A percentile compares a stretch with the other conserved stretches of the same genome.
Conservation (phyloP, 2,113 vertebrate genomes). For the Ptilorrhoa leucosticta region DNA sequence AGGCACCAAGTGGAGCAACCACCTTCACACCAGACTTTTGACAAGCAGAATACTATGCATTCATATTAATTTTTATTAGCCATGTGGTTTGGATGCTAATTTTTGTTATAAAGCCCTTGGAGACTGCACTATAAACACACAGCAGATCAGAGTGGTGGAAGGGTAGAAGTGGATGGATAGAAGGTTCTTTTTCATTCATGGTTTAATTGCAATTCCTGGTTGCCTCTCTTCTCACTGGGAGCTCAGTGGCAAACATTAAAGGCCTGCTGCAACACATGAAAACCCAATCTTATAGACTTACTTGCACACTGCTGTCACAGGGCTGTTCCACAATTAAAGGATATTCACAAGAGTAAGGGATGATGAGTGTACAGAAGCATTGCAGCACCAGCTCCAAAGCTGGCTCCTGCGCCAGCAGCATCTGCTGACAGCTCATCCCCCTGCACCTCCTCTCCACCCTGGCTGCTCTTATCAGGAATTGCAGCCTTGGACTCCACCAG, state of each 20-base stretch:
- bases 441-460: neutral
- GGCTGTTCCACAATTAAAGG: neutral
- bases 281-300: neutral
- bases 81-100: accelerated
- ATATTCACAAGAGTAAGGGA: neutral
- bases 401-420: neutral
- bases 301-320: neutral
- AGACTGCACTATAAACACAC: neutral
- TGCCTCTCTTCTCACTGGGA: neutral
- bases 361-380: neutral
- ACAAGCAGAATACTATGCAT: neutral
- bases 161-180: neutral
- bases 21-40: neutral
- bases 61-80: neutral
- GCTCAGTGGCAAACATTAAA: neutral
- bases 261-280: neutral
- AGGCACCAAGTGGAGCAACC: neutral
- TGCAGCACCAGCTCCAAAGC: neutral
- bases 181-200: neutral
- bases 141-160: neutral
- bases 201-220: neutral
- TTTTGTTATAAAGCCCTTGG: neutral
- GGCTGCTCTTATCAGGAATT: neutral
- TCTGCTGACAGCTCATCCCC: neutral
- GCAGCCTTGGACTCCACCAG: neutral